Evolutionary conservation across 2,888 invertebrate species (phyloP).

Genomic region (Trypoxylon attenuatum): DNA sequence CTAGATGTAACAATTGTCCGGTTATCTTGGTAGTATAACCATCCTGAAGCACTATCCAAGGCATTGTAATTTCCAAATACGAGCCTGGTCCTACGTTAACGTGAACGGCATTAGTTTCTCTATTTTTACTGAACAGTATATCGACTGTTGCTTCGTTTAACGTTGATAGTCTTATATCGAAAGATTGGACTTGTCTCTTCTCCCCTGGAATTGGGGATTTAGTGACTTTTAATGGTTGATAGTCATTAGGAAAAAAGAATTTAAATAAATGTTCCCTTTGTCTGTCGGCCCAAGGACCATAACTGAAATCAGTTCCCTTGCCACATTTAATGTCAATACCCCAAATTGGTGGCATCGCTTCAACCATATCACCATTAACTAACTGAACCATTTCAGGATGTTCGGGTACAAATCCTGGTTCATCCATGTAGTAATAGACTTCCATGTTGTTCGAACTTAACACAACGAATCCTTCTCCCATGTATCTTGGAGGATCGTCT

Average conservation of each 20-base stretch:
- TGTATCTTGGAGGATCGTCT: slow-evolving; percentile 96
- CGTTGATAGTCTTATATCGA: slow-evolving; percentile 93
- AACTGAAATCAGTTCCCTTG: slow-evolving; percentile 96
- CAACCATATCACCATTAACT: slow-evolving; percentile 94
- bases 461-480: slow-evolving; percentile 99
- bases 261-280: slow-evolving; percentile 96
- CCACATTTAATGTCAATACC: slow-evolving; percentile 97
- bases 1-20: slow-evolving; percentile 94
- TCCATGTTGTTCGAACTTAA: slow-evolving; percentile 96
- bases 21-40: slow-evolving; percentile 94
- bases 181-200: slow-evolving; percentile 90
- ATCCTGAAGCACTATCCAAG: slow-evolving; percentile 91
- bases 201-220: slow-evolving; percentile 91
- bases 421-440: slow-evolving; percentile 98
- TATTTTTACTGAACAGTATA: slow-evolving; percentile 95
- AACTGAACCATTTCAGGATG: slow-evolving; percentile 91
- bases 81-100: slow-evolving; percentile 96
- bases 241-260: slow-evolving; percentile 96
- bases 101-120: slow-evolving; percentile 98
- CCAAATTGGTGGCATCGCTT: slow-evolving; percentile 95
- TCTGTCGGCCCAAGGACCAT: slow-evolving; percentile 99
- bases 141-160: slow-evolving; percentile 96
- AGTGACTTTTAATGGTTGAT: slow-evolving; percentile 86
- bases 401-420: slow-evolving; percentile 93
- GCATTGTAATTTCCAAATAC: slow-evolving; percentile 96